These are phyloP conservation scores for Sarcophaga rosellei DNA, from an alignment of 2,888 invertebrate genomes.

Conservation along the genomic window DNA sequence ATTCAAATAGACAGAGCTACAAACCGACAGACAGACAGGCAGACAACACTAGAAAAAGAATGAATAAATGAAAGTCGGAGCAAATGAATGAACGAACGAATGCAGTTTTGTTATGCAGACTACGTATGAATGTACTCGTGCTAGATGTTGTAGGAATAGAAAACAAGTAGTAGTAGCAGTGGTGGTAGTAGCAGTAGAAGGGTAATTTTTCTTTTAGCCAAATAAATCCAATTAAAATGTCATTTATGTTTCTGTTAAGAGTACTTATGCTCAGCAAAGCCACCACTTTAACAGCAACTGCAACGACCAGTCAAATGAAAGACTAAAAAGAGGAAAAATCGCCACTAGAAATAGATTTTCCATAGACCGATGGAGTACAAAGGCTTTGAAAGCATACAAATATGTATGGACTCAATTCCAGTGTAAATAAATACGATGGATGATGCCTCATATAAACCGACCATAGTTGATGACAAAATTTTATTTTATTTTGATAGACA, in stretches of 20 bases:
- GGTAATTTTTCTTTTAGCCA: slow-evolving; percentile 59
- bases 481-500: no score
- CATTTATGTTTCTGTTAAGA: slow-evolving; percentile 68
- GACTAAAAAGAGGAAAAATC: slow-evolving; percentile 9
- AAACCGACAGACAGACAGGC: slow-evolving; percentile 2
- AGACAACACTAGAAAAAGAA: neutral
- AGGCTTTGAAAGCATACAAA: no score
- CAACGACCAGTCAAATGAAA: neutral
- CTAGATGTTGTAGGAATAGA: slow-evolving; percentile 16
- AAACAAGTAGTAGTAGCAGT: neutral
- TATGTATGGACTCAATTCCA: no score
- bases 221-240: slow-evolving; percentile 71
- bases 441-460: neutral
- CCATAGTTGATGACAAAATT: slow-evolving; percentile 26
- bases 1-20: slow-evolving; percentile 14
- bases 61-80: slow-evolving; percentile 9
- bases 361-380: neutral
- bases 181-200: slow-evolving; percentile 13
- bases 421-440: no score
- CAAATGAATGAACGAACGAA: slow-evolving; percentile 40
- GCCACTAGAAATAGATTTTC: slow-evolving; percentile 9
- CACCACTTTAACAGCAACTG: slow-evolving; percentile 24
- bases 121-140: neutral
- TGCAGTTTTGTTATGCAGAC: neutral
- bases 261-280: slow-evolving; percentile 49